A percentile compares a stretch with the other conserved stretches of the same genome.
Evolutionary conservation across 2,888 invertebrate species (phyloP).

Genomic region (Ormyrus labotus): DNA sequence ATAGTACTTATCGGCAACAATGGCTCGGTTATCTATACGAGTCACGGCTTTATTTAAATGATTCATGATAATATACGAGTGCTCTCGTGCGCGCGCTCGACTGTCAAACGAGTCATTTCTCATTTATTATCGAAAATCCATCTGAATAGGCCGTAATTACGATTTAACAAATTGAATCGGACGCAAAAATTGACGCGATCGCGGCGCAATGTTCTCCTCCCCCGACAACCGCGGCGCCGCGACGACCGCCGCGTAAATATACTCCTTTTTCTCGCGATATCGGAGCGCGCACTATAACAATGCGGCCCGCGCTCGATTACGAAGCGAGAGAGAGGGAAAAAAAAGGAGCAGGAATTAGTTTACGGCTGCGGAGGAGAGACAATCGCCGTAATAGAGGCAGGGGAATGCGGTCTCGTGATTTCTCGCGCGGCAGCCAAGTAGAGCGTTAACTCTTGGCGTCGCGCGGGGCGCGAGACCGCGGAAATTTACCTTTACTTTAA

Average conservation of each 20-base stretch:
- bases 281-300: background rate
- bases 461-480: background rate
- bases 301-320: background rate
- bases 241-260: background rate
- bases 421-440: constrained; percentile 13
- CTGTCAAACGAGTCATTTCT: constrained; percentile 25
- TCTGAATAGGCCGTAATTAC: background rate
- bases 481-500: constrained; percentile 39
- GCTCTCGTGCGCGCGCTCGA: background rate
- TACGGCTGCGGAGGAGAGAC: background rate
- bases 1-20: constrained; percentile 24
- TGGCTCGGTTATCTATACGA: constrained; percentile 11
- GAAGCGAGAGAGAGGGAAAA: too few relatives aligned
- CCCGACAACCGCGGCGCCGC: background rate
- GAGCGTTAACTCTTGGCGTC: background rate
- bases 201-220: background rate
- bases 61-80: constrained; percentile 31
- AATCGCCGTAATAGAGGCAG: background rate
- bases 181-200: background rate
- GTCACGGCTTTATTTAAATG: constrained; percentile 43
- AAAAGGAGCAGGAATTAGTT: background rate
- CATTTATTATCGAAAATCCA: constrained; percentile 23
- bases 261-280: background rate
- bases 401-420: constrained; percentile 18
- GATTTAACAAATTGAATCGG: constrained; percentile 26